Percentiles rank a stretch among this genome's conserved stretches.
phyloP scores from a whole-genome alignment of 2,113 vertebrate species.

The Callospermophilus lateralis region DNA sequence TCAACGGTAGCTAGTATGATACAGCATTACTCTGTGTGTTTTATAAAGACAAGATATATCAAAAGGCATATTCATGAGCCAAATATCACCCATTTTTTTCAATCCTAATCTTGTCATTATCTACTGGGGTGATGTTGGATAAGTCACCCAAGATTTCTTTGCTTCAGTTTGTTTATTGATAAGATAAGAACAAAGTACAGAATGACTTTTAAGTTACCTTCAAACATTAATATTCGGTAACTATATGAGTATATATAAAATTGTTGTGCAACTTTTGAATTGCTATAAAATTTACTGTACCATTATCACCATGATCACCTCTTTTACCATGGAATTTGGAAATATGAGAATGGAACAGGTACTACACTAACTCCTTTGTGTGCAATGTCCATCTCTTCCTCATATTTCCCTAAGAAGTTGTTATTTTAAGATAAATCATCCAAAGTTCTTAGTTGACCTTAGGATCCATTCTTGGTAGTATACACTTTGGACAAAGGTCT shows the following conservation, averaged over 20 bases:
- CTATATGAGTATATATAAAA: neutral
- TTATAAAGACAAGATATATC: conserved; percentile 2
- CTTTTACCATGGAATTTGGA: neutral
- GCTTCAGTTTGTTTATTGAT: neutral
- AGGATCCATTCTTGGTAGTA: neutral
- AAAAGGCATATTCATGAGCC: neutral
- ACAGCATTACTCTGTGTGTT: neutral
- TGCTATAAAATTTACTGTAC: neutral
- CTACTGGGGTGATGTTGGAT: neutral
- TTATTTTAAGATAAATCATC: neutral
- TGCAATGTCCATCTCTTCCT: neutral
- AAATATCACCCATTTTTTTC: neutral
- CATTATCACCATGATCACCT: neutral
- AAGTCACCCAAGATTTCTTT: neutral
- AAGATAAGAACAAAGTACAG: neutral
- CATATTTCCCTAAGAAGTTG: neutral
- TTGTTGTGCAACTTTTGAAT: neutral
- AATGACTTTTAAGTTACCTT: conserved; percentile 14
- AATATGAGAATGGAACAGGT: neutral
- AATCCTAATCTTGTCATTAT: neutral
- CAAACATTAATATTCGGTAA: neutral
- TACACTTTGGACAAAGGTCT: neutral
- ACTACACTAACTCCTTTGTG: neutral
- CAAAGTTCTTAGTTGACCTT: neutral
- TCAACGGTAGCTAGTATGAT: neutral